Percentiles rank a stretch among this genome's conserved stretches.
phyloP scores from a whole-genome alignment of 2,888 invertebrate genomes.

The Agonopterix alstromeriana region DNA sequence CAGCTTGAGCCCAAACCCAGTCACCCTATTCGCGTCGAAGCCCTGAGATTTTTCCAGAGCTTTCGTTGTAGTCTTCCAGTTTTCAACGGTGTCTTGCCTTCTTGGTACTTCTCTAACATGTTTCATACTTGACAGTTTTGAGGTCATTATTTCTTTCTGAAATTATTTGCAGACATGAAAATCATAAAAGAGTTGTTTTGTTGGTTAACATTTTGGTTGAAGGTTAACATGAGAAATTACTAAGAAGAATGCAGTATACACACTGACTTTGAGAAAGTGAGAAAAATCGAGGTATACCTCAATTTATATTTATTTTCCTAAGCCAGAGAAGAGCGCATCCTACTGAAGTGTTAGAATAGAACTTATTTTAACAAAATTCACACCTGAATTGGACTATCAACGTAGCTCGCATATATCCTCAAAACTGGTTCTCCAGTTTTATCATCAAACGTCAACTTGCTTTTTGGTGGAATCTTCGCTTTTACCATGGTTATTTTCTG shows the following conservation, averaged over 20 bases:
- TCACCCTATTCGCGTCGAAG: slow-evolving; percentile 41
- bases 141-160: slow-evolving; percentile 50
- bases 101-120: slow-evolving; percentile 36
- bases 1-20: slow-evolving; percentile 56
- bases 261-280: no score
- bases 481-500: slow-evolving; percentile 48
- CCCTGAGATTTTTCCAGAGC: slow-evolving; percentile 39
- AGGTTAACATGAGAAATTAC: no score
- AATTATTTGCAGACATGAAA: slow-evolving; percentile 15
- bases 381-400: slow-evolving; percentile 52
- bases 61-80: slow-evolving; percentile 41
- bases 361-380: not conserved
- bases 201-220: no score
- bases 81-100: slow-evolving; percentile 35
- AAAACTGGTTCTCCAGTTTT: slow-evolving; percentile 68
- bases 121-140: slow-evolving; percentile 44
- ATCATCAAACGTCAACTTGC: slow-evolving; percentile 60
- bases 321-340: no score
- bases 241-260: no score
- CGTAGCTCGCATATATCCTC: slow-evolving; percentile 73
- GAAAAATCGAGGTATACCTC: no score
- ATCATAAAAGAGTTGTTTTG: no score
- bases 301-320: no score
- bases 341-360: no score
- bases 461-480: slow-evolving; percentile 61